These are phyloP conservation scores for Meleagris gallopavo DNA, from an alignment of 2,113 vertebrate species.

Conservation along the genomic window DNA sequence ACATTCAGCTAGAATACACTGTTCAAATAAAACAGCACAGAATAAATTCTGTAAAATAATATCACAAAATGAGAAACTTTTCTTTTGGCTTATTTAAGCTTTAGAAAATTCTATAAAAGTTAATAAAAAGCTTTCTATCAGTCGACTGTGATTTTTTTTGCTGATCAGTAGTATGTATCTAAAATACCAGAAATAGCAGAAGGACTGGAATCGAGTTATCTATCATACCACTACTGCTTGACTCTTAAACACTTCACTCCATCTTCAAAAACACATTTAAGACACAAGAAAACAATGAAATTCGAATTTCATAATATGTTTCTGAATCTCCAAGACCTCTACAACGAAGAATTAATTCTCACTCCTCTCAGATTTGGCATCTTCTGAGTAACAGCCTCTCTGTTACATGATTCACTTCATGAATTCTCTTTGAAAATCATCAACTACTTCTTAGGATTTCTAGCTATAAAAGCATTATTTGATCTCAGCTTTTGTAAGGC, in stretches of 20 bases:
- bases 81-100: background rate
- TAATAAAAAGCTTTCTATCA: background rate
- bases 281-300: background rate
- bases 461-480: background rate
- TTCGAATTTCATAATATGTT: background rate
- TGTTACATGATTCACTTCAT: background rate
- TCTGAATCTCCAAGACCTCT: constrained; percentile 6
- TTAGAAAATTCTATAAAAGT: background rate
- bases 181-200: background rate
- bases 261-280: background rate
- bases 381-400: background rate
- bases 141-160: background rate
- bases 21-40: background rate
- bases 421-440: background rate
- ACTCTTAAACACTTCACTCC: background rate
- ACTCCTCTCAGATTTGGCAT: background rate
- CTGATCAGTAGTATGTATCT: background rate
- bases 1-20: background rate
- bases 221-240: background rate
- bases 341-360: background rate
- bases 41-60: background rate
- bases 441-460: background rate
- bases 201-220: background rate
- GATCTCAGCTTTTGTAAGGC: background rate
- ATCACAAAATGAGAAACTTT: background rate